Evolutionary conservation across 2,888 invertebrate genomes (phyloP).

Genomic region (Tetragonula carbonaria): DNA sequence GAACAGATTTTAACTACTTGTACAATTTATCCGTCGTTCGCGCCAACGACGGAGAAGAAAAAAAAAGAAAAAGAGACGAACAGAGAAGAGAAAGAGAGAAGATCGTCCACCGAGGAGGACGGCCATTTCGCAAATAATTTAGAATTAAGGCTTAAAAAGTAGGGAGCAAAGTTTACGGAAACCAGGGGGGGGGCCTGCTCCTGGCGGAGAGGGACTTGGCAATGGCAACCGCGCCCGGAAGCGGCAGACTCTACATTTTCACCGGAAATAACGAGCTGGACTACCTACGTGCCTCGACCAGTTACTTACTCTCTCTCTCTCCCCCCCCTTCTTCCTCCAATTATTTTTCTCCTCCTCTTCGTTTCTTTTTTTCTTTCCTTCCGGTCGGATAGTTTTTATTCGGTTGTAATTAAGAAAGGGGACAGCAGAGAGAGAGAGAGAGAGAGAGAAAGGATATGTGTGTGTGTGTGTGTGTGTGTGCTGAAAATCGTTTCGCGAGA

Average conservation of each 20-base stretch:
- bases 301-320: background rate
- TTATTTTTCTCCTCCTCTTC: too few relatives aligned
- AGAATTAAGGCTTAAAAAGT: constrained; percentile 46
- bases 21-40: constrained; percentile 11
- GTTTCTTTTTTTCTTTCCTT: background rate
- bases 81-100: background rate
- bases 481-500: constrained; percentile 1
- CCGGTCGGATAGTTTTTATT: background rate
- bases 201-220: constrained; percentile 30
- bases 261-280: constrained; percentile 32
- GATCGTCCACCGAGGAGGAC: background rate
- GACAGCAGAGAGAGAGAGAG: background rate
- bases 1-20: background rate
- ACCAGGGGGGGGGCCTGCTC: background rate
- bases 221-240: constrained; percentile 26
- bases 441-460: too few relatives aligned
- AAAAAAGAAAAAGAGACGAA: background rate
- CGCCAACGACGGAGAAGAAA: background rate
- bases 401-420: constrained; percentile 32
- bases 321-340: too few relatives aligned
- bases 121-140: constrained; percentile 45
- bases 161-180: constrained; percentile 38
- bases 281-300: background rate
- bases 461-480: background rate
- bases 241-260: constrained; percentile 32